phyloP scores from a whole-genome alignment of 2,888 invertebrate species.

The Drosophila rellima region DNA sequence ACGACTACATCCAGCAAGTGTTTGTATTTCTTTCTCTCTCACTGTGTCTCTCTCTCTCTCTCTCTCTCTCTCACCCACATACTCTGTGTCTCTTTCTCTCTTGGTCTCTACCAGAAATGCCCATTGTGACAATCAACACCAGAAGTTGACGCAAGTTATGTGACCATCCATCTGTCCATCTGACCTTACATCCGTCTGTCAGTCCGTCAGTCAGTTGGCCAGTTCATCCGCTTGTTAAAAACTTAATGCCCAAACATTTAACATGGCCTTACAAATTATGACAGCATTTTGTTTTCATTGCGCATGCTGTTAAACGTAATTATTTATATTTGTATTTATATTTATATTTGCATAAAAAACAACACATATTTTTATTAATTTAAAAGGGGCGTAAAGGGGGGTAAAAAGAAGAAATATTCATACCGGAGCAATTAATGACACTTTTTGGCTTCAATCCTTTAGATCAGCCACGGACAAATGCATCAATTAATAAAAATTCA shows the following conservation, averaged over 20 bases:
- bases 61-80: slow-evolving; percentile 5
- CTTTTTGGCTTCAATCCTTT: slow-evolving; percentile 16
- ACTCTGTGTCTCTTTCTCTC: neutral
- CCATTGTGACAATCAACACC: slow-evolving; percentile 77
- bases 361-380: slow-evolving; percentile 31
- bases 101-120: slow-evolving; percentile 38
- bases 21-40: slow-evolving; percentile 21
- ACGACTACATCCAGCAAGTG: slow-evolving; percentile 48
- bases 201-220: slow-evolving; percentile 17
- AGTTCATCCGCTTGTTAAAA: slow-evolving; percentile 36
- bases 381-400: too few species aligned
- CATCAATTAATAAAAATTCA: slow-evolving; percentile 41
- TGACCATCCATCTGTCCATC: slow-evolving; percentile 37
- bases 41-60: neutral
- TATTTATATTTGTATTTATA: slow-evolving; percentile 31
- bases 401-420: slow-evolving; percentile 1
- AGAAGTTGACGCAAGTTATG: slow-evolving; percentile 75
- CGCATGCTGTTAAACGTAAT: slow-evolving; percentile 39
- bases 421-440: slow-evolving; percentile 29
- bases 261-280: slow-evolving; percentile 62
- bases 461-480: slow-evolving; percentile 19
- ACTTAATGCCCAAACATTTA: slow-evolving; percentile 57
- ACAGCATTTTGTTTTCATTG: slow-evolving; percentile 57
- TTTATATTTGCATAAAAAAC: slow-evolving; percentile 15
- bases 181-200: neutral